Conservation (phyloP, 2,113 vertebrate species). For the Bos javanicus region DNA sequence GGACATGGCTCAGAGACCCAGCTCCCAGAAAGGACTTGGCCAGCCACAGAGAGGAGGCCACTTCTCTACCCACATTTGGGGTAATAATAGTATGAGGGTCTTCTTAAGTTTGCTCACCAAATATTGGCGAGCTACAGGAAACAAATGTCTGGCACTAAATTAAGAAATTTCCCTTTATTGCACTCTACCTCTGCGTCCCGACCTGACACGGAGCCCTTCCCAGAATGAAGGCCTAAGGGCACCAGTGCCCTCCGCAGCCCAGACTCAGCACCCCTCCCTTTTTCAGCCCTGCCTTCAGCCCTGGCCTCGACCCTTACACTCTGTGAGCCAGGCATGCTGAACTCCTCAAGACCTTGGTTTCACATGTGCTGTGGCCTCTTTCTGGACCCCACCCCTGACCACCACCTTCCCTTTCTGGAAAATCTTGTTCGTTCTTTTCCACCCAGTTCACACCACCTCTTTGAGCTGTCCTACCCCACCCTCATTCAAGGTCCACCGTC, state of each 20-base stretch:
- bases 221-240: neutral
- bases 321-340: neutral
- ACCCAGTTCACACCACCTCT: neutral
- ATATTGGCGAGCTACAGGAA: conserved; percentile 46
- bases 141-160: conserved; percentile 20
- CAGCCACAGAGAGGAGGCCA: neutral
- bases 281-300: neutral
- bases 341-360: neutral
- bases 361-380: neutral
- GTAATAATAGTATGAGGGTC: conserved; percentile 35
- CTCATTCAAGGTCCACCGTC: neutral
- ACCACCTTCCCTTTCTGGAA: neutral
- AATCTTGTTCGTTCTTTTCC: neutral
- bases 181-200: neutral
- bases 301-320: neutral
- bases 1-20: neutral
- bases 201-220: neutral
- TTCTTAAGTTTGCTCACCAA: conserved; percentile 56
- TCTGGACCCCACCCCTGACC: neutral
- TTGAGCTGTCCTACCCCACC: neutral
- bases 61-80: neutral
- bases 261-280: neutral
- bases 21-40: neutral
- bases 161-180: conserved; percentile 21
- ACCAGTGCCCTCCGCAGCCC: neutral